Base-by-base conservation (phyloP, 1,140 invertebrate genomes). In the Drosophila fuyamai region DNA sequence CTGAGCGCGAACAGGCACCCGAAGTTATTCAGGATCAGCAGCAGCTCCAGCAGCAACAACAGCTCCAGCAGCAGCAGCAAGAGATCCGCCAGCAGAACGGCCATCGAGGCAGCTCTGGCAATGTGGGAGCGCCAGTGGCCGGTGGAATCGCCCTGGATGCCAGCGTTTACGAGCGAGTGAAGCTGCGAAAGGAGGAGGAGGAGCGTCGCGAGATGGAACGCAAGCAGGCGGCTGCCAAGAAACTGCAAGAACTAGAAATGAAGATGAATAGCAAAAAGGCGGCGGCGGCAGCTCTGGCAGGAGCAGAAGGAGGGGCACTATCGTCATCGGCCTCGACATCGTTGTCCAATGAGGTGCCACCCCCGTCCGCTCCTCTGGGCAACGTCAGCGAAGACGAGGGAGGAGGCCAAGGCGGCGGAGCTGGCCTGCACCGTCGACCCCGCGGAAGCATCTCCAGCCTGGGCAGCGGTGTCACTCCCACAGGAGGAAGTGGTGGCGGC, bases 161-260 rank as follows among this genome's bases (percentile, higher is more conserved):
- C 9, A 90, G 83, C 8, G 91, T 92, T 12, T 92, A 96, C 16
- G 95, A 95, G 81, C 93, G 95, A 50, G 95, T 96, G 1, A 94
- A 95, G 58, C 94, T 95, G 73, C 93, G 95, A 27, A 94, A 95
- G 68, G 95, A 96, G 72, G 95, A 96, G 77, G 95, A 96, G 79
- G 95, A 96, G 67, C 95, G 95, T 72, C 94, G 94, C 50, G 96
- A 94, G 60, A 94, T 95, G 73, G 94, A 95, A 65, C 94, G 93
- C 3, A 94, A 94, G 54, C 93, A 93, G 84, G 93, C 94, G 10
- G 95, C 95, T 35, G 94, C 94, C 18, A 95, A 95, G 51, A 96
- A 96, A 79, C 81, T 95, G 27, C 94, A 95, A 68, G 93, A 94
- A 79, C 90, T 95, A 2, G 95, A 96, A 65, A 94, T 95, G 76